Evolutionary conservation across 2,888 invertebrate species (phyloP).

Genomic region (Nephrotoma guestfalica): DNA sequence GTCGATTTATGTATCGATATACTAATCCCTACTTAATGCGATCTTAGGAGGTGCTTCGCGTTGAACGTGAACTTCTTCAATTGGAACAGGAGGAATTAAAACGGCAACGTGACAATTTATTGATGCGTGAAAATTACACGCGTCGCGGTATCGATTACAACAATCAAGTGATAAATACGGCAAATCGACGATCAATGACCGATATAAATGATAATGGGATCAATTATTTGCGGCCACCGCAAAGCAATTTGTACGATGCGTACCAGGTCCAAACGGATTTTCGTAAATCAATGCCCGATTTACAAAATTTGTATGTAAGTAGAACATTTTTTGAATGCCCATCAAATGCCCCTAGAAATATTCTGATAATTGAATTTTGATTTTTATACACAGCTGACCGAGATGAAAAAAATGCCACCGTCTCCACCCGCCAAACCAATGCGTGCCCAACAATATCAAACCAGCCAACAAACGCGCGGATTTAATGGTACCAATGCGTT

Average conservation of each 20-base stretch:
- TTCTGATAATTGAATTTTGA: background rate
- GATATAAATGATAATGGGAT: conserved; percentile 38
- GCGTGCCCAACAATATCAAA: conserved; percentile 19
- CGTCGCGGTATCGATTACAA: conserved; percentile 34
- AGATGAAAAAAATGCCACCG: conserved; percentile 24
- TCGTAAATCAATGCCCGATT: conserved; percentile 42
- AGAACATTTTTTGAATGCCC: background rate
- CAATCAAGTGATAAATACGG: conserved; percentile 31
- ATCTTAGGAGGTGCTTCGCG: conserved; percentile 51
- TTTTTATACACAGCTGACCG: background rate
- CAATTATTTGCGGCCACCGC: conserved; percentile 27
- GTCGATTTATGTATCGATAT: background rate
- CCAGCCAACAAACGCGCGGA: background rate
- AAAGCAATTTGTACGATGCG: conserved; percentile 13
- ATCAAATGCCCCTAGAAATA: background rate
- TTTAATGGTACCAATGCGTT: background rate
- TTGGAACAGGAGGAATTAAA: conserved; percentile 63
- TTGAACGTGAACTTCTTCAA: conserved; percentile 63
- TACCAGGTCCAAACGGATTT: conserved; percentile 34
- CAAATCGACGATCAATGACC: conserved; percentile 45
- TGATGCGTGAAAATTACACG: conserved; percentile 48
- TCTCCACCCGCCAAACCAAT: conserved; percentile 42
- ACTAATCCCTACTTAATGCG: background rate
- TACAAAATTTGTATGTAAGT: conserved; percentile 34
- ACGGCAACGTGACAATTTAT: conserved; percentile 55